Percentiles rank a stretch among this genome's conserved stretches.
Evolutionary conservation across 1,140 invertebrate species (phyloP).

Genomic region (Drosophila chauvacae): DNA sequence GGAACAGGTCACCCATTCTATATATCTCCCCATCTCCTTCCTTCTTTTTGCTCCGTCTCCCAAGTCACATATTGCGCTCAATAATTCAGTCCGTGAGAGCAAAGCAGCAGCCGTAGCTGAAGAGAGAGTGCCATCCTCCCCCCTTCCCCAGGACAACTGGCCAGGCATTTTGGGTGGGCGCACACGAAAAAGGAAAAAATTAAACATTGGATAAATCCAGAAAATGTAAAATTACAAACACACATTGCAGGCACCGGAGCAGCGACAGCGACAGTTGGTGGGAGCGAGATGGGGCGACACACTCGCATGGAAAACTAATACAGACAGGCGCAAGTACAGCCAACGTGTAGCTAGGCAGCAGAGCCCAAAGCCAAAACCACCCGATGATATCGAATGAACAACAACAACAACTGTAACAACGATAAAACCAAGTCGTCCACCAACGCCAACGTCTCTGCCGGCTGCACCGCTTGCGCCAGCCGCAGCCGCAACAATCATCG

Average conservation of each 20-base stretch:
- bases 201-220: conserved; percentile 82
- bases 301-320: conserved; percentile 76
- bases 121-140: conserved; percentile 35
- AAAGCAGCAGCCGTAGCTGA: conserved; percentile 40
- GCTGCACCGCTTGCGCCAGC: conserved; percentile 23
- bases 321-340: conserved; percentile 52
- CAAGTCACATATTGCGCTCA: conserved; percentile 75
- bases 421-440: conserved; percentile 53
- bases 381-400: conserved; percentile 72
- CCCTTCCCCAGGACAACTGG: not conserved
- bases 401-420: conserved; percentile 44
- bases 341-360: conserved; percentile 42
- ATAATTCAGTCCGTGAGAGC: conserved; percentile 73
- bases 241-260: conserved; percentile 34
- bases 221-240: conserved; percentile 80
- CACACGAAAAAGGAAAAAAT: conserved; percentile 66
- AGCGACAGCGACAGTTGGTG: conserved; percentile 14
- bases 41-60: conserved; percentile 25
- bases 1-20: conserved; percentile 68
- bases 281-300: conserved; percentile 32
- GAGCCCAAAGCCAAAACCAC: conserved; percentile 54
- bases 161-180: conserved; percentile 70
- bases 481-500: conserved; percentile 72
- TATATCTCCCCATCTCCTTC: conserved; percentile 26
- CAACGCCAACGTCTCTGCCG: conserved; percentile 53